Conservation (phyloP, 2,797 vertebrate species). For the Hyperoplus immaculatus region DNA sequence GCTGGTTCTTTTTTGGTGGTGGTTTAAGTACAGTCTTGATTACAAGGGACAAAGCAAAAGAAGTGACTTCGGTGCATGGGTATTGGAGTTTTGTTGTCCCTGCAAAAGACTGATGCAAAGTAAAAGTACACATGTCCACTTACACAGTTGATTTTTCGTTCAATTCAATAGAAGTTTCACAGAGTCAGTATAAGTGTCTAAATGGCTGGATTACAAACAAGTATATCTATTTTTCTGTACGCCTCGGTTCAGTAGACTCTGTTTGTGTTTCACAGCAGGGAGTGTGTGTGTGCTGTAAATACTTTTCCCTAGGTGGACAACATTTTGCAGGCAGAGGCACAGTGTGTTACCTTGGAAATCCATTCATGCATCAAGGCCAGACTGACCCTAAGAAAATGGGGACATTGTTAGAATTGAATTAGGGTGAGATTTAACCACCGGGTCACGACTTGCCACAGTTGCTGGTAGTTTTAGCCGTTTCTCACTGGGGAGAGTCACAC, state of each 20-base stretch:
- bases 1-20: constrained; percentile 3
- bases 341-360: constrained; percentile 5
- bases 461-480: constrained; percentile 19
- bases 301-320: neutral
- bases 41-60: constrained; percentile 2
- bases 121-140: neutral
- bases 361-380: constrained; percentile 21
- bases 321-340: neutral
- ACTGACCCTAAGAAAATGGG: constrained; percentile 23
- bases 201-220: neutral
- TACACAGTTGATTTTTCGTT: neutral
- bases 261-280: neutral
- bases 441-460: constrained; percentile 16
- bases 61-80: neutral
- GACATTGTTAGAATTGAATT: constrained; percentile 24
- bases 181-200: neutral
- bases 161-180: neutral
- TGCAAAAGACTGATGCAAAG: neutral
- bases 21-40: constrained; percentile 21
- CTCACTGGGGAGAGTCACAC: constrained; percentile 13
- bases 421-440: constrained; percentile 15
- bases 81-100: neutral
- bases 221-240: neutral
- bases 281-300: neutral
- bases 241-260: neutral